Evolutionary conservation across 2,113 vertebrate genomes (phyloP), one percentile per base, ranked within the genome.

Genomic region (Brevimyrus niger): DNA sequence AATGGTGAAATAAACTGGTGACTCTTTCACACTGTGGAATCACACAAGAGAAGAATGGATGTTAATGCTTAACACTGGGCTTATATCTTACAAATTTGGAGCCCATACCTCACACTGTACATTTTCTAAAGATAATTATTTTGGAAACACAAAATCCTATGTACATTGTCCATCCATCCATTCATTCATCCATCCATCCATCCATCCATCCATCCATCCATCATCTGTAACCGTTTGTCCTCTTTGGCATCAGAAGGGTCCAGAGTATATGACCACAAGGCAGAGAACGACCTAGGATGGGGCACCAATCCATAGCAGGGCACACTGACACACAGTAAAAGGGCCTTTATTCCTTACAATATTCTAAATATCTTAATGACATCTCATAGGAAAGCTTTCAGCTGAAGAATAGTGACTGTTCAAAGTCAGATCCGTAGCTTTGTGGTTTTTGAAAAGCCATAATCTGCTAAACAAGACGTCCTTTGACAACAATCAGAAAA

Each of bases 401-500:
- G 61, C 61, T 88, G 65, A 46, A 35, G 44, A 50, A 51, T 47
- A 88, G 46, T 21, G 51, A 65, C 35, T 8, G 87, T 17, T 73
- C 61, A 19, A 46, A 13, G 69, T 88, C 27, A 15, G 87, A 88
- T 88, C 87, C 47, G 7, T 65, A 50, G 6, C 44, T 6, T 88
- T n/a, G n/a, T 73, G 61, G 31, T 50, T 88, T 51, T 47, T 76
- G 11, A 88, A 69, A 69, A 69, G 61, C 87, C 61, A 46, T 46
- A 27, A 88, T 69, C 27, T 42, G 46, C 38, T 31, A 88, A 65
- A 50, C 42, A 53, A 89, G 42, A 76, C 13, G 17, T 84, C 76
- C 76, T 50, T 44, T 50, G 38, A 48, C 82, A 89, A 85, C 51
- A 86, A 86, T 21, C 88, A 61, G 51, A 53, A 89, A 89, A 86